A percentile compares a stretch with the other conserved stretches of the same genome.
Conservation (phyloP, 2,797 vertebrate species). For the Gephyroberyx darwinii region DNA sequence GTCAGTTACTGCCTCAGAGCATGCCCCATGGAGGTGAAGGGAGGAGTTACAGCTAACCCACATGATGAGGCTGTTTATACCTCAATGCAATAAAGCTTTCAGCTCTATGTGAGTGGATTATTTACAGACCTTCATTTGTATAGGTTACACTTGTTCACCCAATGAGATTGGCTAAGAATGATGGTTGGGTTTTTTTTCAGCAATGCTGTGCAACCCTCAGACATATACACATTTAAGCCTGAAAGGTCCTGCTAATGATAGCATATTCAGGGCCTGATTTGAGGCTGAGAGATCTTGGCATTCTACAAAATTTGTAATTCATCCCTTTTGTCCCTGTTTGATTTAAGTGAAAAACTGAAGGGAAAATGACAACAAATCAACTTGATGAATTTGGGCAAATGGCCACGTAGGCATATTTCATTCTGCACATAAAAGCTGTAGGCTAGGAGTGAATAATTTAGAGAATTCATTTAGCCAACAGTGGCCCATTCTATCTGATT, state of each 20-base stretch:
- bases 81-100: conserved; percentile 21
- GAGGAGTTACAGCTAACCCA: background rate
- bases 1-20: conserved; percentile 7
- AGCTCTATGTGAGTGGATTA: conserved; percentile 21
- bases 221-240: conserved; percentile 14
- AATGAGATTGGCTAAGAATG: conserved; percentile 13
- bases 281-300: background rate
- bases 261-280: conserved; percentile 9
- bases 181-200: conserved; percentile 16
- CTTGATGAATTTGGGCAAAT: conserved; percentile 31
- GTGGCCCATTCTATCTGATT: conserved; percentile 12
- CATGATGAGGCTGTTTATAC: conserved; percentile 13
- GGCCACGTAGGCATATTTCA: conserved; percentile 26
- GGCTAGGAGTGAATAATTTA: conserved; percentile 35
- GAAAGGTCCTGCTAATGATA: conserved; percentile 19
- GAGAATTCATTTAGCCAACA: conserved; percentile 10
- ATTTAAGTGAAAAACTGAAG: conserved; percentile 5
- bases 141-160: conserved; percentile 16
- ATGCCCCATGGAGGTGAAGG: background rate
- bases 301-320: conserved; percentile 4
- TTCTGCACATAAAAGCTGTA: conserved; percentile 27
- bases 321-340: conserved; percentile 1
- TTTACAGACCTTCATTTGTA: conserved; percentile 35
- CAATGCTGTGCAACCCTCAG: background rate
- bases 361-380: background rate